phyloP scores from a whole-genome alignment of 2,797 vertebrate species.

The Typhlichthys eigenmanni region DNA sequence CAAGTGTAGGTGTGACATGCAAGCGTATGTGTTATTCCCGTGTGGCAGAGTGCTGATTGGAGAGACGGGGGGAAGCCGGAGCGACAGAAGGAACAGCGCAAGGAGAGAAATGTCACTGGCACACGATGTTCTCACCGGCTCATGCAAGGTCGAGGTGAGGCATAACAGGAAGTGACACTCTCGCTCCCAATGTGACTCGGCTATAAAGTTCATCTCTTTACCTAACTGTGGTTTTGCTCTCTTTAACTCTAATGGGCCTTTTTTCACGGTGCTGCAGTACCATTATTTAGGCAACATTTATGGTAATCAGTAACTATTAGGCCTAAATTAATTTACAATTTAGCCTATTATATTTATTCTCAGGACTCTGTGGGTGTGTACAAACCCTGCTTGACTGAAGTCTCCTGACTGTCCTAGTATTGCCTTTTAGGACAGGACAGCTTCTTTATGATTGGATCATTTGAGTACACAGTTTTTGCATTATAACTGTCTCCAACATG shows the following conservation, averaged over 20 bases:
- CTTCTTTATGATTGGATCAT: too few relatives aligned
- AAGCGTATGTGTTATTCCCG: slow-evolving; percentile 22
- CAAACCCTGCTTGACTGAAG: too few relatives aligned
- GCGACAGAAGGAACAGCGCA: slow-evolving; percentile 63
- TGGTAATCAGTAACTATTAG: too few relatives aligned
- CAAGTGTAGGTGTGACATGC: slow-evolving; percentile 22
- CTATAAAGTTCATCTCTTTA: too few relatives aligned
- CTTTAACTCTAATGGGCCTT: too few relatives aligned
- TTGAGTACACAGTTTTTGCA: too few relatives aligned
- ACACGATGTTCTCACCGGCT: slow-evolving; percentile 49
- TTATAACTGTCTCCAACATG: too few relatives aligned
- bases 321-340: neutral
- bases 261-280: too few relatives aligned
- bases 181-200: neutral
- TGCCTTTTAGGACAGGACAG: too few relatives aligned
- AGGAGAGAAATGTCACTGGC: slow-evolving; percentile 58
- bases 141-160: slow-evolving; percentile 65
- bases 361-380: neutral
- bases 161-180: slow-evolving; percentile 22
- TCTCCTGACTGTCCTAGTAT: too few relatives aligned
- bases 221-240: too few relatives aligned
- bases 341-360: neutral
- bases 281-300: too few relatives aligned
- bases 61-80: slow-evolving; percentile 55
- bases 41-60: slow-evolving; percentile 60